Conservation (phyloP, 2,113 vertebrate species). For the Trochalopteron elliotii region DNA sequence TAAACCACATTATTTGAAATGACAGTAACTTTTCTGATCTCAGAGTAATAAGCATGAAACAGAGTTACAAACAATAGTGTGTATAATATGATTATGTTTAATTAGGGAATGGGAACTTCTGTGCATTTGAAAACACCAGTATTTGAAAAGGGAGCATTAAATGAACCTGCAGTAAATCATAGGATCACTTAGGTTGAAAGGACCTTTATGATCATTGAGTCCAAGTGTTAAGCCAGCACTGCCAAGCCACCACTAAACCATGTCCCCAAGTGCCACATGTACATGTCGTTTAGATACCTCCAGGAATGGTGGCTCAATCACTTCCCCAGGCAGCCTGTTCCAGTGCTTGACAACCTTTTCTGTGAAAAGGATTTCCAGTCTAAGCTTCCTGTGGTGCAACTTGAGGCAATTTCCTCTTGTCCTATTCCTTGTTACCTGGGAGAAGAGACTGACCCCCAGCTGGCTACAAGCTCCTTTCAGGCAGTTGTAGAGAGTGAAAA, state of each 20-base stretch:
- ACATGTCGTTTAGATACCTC: neutral
- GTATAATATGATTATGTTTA: neutral
- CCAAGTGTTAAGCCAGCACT: neutral
- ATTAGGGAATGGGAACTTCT: neutral
- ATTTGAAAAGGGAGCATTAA: neutral
- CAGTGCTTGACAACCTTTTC: neutral
- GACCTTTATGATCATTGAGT: neutral
- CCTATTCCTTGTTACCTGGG: neutral
- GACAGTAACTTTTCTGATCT: neutral
- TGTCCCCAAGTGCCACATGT: neutral
- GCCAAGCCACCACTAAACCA: neutral
- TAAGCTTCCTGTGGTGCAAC: neutral
- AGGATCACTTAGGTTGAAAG: neutral
- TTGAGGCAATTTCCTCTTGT: neutral
- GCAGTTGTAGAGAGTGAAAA: neutral
- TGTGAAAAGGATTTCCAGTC: neutral
- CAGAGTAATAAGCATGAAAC: neutral
- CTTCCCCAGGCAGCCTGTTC: neutral
- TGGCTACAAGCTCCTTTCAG: neutral
- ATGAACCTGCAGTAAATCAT: neutral
- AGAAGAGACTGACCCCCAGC: neutral
- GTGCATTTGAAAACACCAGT: neutral
- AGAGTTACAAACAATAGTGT: neutral
- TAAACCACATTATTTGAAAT: neutral
- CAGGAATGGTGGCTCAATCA: neutral